Base-by-base conservation (phyloP, 2,113 vertebrate genomes). In the Prunella himalayana region DNA sequence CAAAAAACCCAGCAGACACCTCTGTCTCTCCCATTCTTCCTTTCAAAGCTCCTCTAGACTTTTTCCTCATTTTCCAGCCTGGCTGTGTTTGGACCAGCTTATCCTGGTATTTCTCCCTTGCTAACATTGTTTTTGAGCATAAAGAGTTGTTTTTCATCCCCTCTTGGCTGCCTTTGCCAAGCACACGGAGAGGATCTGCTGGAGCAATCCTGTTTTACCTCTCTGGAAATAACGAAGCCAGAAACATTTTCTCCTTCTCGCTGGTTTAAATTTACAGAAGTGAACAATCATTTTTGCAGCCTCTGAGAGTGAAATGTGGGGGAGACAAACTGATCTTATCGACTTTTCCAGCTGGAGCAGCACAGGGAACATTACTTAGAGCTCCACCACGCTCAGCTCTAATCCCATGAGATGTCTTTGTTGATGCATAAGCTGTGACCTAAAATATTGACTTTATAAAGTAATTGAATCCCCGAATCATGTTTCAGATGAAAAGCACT, bases 391-490 rank as follows among this genome's bases (percentile, higher is more conserved):
- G 24, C 72, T 84, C 51, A 57, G 68, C 88, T 39, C 51, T 68
- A 68, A 65, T 95, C 84, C 88, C 86, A 22, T 39, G 90, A 97
- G 94, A 95, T 83, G 86, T 80, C 80, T 96, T 94, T 96, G 94
- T 76, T 88, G 90, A 96, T 96, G 82, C 90, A 87, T 88, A 94
- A 97, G 83, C 87, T 69, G 64, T 86, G 89, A 96, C 91, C 91
- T 97, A 92, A 97, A 97, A 95, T 97, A 97, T 97, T 96, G 93
- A 97, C 93, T 97, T 94, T 86, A 88, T 92, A 81, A 97, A 94
- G 91, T 97, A 97, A 96, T 84, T 97, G 94, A 97, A 97, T 96
- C 92, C 84, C 82, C 78, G 94, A 95, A 93, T 97, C 88, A 81
- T 93, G 89, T 94, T 97, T 95, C 82, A 64, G 88, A 96, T 90